These are phyloP conservation scores for Acleris literana DNA, from an alignment of 2,888 invertebrate genomes.

Conservation along the genomic window DNA sequence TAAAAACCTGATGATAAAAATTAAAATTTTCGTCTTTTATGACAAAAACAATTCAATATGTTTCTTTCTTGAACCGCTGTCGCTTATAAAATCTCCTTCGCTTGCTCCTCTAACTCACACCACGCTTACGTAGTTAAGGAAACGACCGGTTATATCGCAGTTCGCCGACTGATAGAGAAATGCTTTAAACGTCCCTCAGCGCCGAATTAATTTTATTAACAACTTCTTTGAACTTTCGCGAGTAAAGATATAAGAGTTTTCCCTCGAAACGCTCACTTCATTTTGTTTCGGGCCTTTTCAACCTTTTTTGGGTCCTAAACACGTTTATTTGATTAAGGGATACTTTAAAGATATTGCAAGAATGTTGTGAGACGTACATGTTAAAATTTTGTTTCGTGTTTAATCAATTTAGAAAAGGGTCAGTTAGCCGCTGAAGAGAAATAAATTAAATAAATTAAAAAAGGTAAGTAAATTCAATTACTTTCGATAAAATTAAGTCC, in stretches of 20 bases:
- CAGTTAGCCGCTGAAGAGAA: no score
- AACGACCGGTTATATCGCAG: slow-evolving; percentile 51
- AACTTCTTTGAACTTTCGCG: slow-evolving; percentile 32
- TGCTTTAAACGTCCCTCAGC: slow-evolving; percentile 37
- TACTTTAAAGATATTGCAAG: slow-evolving; percentile 2
- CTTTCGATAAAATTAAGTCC: no score
- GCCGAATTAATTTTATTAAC: slow-evolving; percentile 36
- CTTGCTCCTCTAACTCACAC: slow-evolving; percentile 9
- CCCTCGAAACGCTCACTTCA: slow-evolving; percentile 15
- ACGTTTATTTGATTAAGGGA: slow-evolving; percentile 19
- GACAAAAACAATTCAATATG: not conserved
- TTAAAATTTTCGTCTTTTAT: no score
- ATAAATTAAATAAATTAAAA: no score
- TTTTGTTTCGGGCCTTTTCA: slow-evolving; percentile 33
- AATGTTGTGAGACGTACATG: slow-evolving; percentile 1
- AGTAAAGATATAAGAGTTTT: slow-evolving; percentile 22
- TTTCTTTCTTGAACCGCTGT: slow-evolving; percentile 5
- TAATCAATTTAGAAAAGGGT: slow-evolving; percentile 7
- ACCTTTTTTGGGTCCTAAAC: slow-evolving; percentile 34
- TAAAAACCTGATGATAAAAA: no score
- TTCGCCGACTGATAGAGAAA: slow-evolving; percentile 49
- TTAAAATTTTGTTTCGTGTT: slow-evolving; percentile 1
- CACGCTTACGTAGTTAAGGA: slow-evolving; percentile 53
- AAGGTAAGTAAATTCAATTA: no score
- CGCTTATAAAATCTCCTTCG: slow-evolving; percentile 1